These are phyloP conservation scores for Strigamia transsilvanica DNA, from an alignment of 2,888 invertebrate genomes.

Conservation along the genomic window DNA sequence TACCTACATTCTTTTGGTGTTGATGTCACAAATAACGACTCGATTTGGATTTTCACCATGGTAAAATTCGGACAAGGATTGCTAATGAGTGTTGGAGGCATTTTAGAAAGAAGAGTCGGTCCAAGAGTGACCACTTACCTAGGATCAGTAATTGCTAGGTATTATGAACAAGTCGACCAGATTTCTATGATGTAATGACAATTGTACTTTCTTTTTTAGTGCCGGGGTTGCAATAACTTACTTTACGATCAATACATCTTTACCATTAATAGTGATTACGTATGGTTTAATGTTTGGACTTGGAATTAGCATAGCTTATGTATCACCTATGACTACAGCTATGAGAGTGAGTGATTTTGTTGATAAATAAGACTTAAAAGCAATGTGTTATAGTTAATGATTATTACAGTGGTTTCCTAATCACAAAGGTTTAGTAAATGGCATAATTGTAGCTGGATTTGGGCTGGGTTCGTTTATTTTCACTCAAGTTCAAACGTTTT, in stretches of 20 bases:
- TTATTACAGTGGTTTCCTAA: constrained; percentile 63
- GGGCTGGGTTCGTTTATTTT: constrained; percentile 64
- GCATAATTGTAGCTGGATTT: constrained; percentile 64
- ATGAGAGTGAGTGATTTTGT: constrained; percentile 61
- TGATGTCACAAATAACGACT: constrained; percentile 52
- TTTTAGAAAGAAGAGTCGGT: constrained; percentile 60
- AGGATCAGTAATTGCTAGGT: constrained; percentile 62
- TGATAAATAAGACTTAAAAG: neutral
- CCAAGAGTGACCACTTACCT: constrained; percentile 60
- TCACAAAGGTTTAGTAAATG: constrained; percentile 62
- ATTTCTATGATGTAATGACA: neutral
- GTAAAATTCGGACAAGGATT: constrained; percentile 61
- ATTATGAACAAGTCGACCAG: neutral
- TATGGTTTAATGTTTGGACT: constrained; percentile 61
- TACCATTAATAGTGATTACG: constrained; percentile 59
- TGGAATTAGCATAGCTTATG: constrained; percentile 62
- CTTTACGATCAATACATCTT: constrained; percentile 60
- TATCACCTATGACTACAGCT: constrained; percentile 61
- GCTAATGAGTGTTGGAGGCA: constrained; percentile 62
- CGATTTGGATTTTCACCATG: constrained; percentile 61
- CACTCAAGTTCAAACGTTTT: constrained; percentile 64
- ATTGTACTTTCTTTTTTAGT: neutral
- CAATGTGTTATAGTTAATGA: neutral
- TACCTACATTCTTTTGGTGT: constrained; percentile 55
- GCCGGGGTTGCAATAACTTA: constrained; percentile 60